These are phyloP conservation scores for Callyntrura guangdongensis DNA, from an alignment of 2,888 invertebrate genomes.

Conservation along the genomic window DNA sequence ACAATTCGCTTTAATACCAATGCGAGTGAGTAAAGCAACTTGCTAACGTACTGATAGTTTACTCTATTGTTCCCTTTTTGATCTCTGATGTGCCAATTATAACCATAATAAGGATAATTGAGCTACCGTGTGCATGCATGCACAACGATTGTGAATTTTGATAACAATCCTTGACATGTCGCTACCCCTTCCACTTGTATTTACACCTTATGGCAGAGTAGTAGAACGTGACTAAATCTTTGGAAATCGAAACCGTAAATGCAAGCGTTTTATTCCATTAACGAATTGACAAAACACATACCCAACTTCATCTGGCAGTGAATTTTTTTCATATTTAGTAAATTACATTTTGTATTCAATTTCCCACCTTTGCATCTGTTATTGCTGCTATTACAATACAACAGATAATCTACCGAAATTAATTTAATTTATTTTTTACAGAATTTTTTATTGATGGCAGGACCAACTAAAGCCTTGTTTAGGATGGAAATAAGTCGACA, in stretches of 20 bases:
- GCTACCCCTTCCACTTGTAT: slow-evolving; percentile 19
- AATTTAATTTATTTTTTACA: slow-evolving; percentile 45
- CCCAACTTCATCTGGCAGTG: background rate
- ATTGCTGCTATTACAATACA: background rate
- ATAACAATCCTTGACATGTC: slow-evolving; percentile 61
- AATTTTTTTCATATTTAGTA: background rate
- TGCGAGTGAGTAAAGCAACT: slow-evolving; percentile 35
- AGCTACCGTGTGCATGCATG: slow-evolving; percentile 75
- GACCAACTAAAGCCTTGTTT: slow-evolving; percentile 25
- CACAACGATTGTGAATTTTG: slow-evolving; percentile 71
- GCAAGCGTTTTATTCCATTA: background rate
- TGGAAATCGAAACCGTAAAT: background rate
- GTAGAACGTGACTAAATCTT: background rate
- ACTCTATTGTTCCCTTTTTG: slow-evolving; percentile 66
- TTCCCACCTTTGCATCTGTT: slow-evolving; percentile 35
- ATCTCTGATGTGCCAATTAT: slow-evolving; percentile 79
- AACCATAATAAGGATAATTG: slow-evolving; percentile 79
- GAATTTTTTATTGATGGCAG: slow-evolving; percentile 5
- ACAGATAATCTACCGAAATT: background rate
- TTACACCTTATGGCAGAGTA: slow-evolving; percentile 27
- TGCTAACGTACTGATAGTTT: slow-evolving; percentile 42
- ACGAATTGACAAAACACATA: background rate
- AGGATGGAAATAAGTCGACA: slow-evolving; percentile 55
- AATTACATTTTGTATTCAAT: slow-evolving; percentile 9
- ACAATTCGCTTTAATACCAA: slow-evolving; percentile 51